Evolutionary conservation across 2,113 vertebrate genomes (phyloP), one percentile per base, ranked within the genome.

Genomic region (Phrynosoma platyrhinos): DNA sequence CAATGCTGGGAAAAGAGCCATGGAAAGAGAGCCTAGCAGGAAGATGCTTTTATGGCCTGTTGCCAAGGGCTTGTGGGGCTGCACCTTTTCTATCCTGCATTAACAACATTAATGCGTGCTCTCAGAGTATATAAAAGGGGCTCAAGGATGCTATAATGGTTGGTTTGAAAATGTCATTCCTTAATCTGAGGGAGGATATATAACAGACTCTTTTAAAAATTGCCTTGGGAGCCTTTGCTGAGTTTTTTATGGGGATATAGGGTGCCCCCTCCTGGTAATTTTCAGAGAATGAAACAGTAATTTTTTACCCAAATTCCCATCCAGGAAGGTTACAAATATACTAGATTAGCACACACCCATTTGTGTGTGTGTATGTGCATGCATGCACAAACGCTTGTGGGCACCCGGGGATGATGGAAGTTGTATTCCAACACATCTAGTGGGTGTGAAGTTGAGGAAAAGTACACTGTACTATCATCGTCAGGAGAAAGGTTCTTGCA

Each of bases 181-280:
- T 47, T 77, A 77, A 42, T 52, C 79, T 81, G 62, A 62, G 5
- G 25, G 52, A 86, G 13, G 64, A 72, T 36, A 79, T 25, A 77
- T 47, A 68, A 27, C 72, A 79, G 23, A 6, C 40, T 40, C 27
- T 47, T 66, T 9, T 47, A 3, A 12, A 72, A 72, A 32, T 14
- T 53, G 9, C 20, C 69, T 42, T 32, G 2, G 16, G 20, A 40
- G 2, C 1, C 16, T 30, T 7, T 64, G 47, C 30, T 23, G 66
- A 0, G 0, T 53, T 84, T 8, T 55, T 72, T 72, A 32, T n/a
- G 42, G 76, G 40, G 30, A 9, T 55, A 9, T 32, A 78, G 30
- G 12, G 12, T 25, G 42, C 79, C 79, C 64, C 79, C 86, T 76
- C 40, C 79, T 82, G 79, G 71, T 40, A 87, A 76, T 12, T 21